Conservation (phyloP, 2,113 vertebrate genomes). For the Chroicocephalus ridibundus region DNA sequence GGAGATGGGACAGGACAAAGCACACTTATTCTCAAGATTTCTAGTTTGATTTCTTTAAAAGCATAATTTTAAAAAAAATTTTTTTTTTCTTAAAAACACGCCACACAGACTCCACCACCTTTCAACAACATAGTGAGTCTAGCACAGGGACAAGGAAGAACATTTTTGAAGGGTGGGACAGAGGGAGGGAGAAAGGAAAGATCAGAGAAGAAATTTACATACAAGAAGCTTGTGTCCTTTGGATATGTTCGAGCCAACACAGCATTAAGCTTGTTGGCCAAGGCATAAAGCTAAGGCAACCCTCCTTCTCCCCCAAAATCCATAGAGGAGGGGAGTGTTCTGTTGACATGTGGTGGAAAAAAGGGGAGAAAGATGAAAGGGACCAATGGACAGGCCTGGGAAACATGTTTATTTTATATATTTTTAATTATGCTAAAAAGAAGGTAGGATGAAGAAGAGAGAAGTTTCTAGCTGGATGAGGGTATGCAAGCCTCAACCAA, state of each 20-base stretch:
- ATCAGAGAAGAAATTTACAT: constrained; percentile 23
- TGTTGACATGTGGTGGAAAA: constrained; percentile 21
- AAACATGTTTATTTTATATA: constrained; percentile 4
- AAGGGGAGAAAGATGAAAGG: constrained; percentile 29
- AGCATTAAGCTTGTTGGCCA: not conserved
- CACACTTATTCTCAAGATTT: not conserved
- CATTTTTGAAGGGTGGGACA: not conserved
- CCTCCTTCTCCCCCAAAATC: not conserved
- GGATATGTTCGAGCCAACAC: not conserved
- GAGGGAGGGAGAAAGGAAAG: not conserved
- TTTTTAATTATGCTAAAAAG: constrained; percentile 4
- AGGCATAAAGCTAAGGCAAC: constrained; percentile 16
- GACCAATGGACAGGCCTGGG: not conserved
- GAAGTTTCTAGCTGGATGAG: not conserved
- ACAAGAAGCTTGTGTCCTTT: not conserved
- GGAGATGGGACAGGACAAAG: not conserved
- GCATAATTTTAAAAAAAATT: not conserved
- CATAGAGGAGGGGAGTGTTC: not conserved
- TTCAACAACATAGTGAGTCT: not conserved
- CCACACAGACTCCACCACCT: not conserved
- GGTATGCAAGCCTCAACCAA: not conserved
- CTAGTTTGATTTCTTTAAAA: not conserved
- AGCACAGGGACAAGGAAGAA: not conserved
- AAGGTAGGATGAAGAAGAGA: not conserved
- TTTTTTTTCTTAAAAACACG: fast-evolving